Evolutionary conservation across 2,888 invertebrate species (phyloP).

Genomic region (Sinohyriopsis cumingii): DNA sequence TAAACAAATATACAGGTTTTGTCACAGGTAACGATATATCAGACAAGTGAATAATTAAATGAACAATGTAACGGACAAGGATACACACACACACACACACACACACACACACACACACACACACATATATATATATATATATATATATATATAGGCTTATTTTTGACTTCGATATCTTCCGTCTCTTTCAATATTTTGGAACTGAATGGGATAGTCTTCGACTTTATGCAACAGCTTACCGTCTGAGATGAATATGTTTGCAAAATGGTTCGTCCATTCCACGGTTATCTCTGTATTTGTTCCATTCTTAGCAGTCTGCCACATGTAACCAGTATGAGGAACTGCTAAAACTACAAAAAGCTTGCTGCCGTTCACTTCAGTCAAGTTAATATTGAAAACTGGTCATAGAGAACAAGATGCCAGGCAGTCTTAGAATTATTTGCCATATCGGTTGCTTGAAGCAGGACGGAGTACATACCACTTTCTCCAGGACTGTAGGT

Average conservation of each 20-base stretch:
- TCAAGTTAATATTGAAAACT: constrained; percentile 5
- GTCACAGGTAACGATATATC: too few relatives aligned
- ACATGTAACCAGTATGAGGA: constrained; percentile 28
- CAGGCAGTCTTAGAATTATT: constrained; percentile 2
- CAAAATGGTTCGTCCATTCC: constrained; percentile 43
- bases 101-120: too few relatives aligned
- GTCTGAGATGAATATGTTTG: constrained; percentile 31
- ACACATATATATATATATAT: too few relatives aligned
- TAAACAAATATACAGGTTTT: too few relatives aligned
- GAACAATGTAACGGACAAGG: too few relatives aligned
- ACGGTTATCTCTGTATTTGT: constrained; percentile 18
- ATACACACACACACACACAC: too few relatives aligned
- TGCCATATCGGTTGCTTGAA: background rate
- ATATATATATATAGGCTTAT: constrained; percentile 10
- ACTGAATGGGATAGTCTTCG: constrained; percentile 31
- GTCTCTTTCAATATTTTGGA: constrained; percentile 18
- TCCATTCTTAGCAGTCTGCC: constrained; percentile 21
- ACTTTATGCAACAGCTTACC: constrained; percentile 34
- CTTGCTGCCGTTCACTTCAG: background rate
- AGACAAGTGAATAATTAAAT: too few relatives aligned
- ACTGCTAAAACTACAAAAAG: constrained; percentile 30
- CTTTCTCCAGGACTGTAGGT: background rate
- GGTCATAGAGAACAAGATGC: background rate
- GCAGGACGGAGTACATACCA: constrained; percentile 1
- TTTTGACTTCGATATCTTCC: constrained; percentile 19